Base-by-base conservation (phyloP, 2,888 invertebrate genomes). In the Drosophila differens region DNA sequence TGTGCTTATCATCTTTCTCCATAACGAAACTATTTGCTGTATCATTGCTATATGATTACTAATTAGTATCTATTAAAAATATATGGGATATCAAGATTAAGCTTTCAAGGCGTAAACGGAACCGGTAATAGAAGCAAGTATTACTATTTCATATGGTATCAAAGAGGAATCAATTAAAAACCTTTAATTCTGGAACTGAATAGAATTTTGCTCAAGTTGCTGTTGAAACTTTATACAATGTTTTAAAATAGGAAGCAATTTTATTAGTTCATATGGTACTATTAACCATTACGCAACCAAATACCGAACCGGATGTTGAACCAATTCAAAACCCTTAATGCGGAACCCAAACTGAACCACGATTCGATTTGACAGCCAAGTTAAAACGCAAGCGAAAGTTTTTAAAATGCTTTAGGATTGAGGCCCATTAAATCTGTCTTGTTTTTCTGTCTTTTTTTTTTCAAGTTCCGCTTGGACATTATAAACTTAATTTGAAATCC, bases 401-500 rank as follows among this genome's bases (percentile, higher is more conserved):
- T 25, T 4, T 9, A 9, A 9, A 9, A 47, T 16, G 7, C 9
- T 47, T 47, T 47, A 9, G 22, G 25, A 25, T 16, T 47, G 25
- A 47, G 25, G 25, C 2, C 47, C 25, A 4, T 47, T 16, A 16
- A 25, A 25, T 25, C 25, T 16, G 14, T 25, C 4, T 25, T 19
- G 35, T 25, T 12, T 33, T 22, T 54, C 22, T 25, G 5, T 1
- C 3, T 30, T 2, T 28, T 16, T 16, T 25, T 54, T 55, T 7
- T 12, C 16, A 52, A 52, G 41, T 55, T 55, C 22, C 37, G 37
- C 52, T 59, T 53, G 59, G 58, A 54, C 60, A 53, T 52, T 74
- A 53, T 63, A 62, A 77, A 74, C 66, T 77, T 62, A 69, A 70
- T 76, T 75, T 54, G 61, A 75, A 75, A 72, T 70, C 68, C n/a